These are phyloP conservation scores for Paraplagusia blochii DNA, from an alignment of 2,113 vertebrate species.

Conservation along the genomic window DNA sequence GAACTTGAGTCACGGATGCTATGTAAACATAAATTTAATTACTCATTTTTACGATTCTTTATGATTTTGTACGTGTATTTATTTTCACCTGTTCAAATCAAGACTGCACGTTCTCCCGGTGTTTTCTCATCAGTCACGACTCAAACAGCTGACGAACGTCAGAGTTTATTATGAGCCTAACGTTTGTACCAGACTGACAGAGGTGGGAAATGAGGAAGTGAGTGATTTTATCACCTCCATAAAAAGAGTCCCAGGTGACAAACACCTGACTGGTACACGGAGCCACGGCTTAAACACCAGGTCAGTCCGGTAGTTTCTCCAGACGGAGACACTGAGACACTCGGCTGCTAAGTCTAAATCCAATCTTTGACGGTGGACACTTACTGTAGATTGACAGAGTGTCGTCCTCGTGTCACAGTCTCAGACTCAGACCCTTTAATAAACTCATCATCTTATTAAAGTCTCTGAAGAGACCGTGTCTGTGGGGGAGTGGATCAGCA, in stretches of 20 bases:
- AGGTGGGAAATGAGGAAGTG: constrained; percentile 19
- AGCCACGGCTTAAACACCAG: constrained; percentile 46
- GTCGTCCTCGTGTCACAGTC: constrained; percentile 33
- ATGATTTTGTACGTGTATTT: too few species aligned
- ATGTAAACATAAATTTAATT: too few species aligned
- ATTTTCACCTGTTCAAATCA: too few species aligned
- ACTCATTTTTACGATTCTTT: too few species aligned
- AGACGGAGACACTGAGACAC: constrained; percentile 34
- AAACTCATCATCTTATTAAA: constrained; percentile 25
- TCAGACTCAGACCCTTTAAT: constrained; percentile 10
- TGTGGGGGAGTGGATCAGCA: constrained; percentile 21
- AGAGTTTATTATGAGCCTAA: too few species aligned
- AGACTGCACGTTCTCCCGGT: too few species aligned
- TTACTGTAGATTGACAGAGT: constrained; percentile 29
- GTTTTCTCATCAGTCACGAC: too few species aligned
- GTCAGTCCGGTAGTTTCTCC: constrained; percentile 42
- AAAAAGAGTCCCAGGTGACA: constrained; percentile 34
- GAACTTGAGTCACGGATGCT: too few species aligned
- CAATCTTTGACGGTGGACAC: constrained; percentile 47
- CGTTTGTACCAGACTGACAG: neutral
- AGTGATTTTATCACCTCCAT: constrained; percentile 31
- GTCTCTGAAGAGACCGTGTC: constrained; percentile 16
- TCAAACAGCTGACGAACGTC: too few species aligned
- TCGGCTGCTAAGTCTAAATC: constrained; percentile 37
- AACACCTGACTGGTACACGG: constrained; percentile 12